A percentile compares a stretch with the other conserved stretches of the same genome.
These are phyloP conservation scores for Ladona fulva DNA, from an alignment of 1,140 invertebrate species.

Conservation along the genomic window DNA sequence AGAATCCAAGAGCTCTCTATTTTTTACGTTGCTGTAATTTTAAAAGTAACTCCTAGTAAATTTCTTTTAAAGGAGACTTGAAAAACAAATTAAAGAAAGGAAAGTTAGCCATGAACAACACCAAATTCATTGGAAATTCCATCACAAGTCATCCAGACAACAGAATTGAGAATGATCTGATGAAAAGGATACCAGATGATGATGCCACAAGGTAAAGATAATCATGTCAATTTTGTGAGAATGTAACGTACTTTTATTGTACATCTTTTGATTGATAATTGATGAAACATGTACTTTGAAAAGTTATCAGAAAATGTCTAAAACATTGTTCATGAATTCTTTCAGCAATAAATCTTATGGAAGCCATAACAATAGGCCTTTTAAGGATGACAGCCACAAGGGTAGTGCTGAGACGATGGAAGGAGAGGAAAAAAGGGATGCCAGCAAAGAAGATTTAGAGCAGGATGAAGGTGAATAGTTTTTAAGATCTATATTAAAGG, in stretches of 20 bases:
- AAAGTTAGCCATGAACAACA: slow-evolving; percentile 60
- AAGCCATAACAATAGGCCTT: slow-evolving; percentile 80
- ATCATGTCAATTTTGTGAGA: too few species aligned
- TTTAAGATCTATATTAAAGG: too few species aligned
- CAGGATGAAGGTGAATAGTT: slow-evolving; percentile 48
- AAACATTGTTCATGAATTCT: not conserved
- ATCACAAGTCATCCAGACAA: slow-evolving; percentile 56
- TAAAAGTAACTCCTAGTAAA: not conserved
- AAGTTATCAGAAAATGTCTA: too few species aligned
- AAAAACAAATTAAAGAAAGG: slow-evolving; percentile 63
- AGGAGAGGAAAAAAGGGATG: slow-evolving; percentile 80
- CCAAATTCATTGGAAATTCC: slow-evolving; percentile 56
- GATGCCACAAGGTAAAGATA: slow-evolving; percentile 43
- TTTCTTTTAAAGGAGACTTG: slow-evolving; percentile 49
- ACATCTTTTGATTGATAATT: too few species aligned
- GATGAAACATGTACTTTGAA: too few species aligned
- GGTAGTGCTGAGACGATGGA: slow-evolving; percentile 71
- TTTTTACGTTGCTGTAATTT: not conserved
- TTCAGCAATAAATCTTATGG: slow-evolving; percentile 87
- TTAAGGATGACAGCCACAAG: slow-evolving; percentile 82
- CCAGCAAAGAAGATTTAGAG: slow-evolving; percentile 82
- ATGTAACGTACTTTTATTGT: too few species aligned
- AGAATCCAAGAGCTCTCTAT: not conserved
- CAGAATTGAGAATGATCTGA: slow-evolving; percentile 58
- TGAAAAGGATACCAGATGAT: slow-evolving; percentile 49